Base-by-base conservation (phyloP, 1,140 invertebrate genomes). In the Heliconius hermathena region DNA sequence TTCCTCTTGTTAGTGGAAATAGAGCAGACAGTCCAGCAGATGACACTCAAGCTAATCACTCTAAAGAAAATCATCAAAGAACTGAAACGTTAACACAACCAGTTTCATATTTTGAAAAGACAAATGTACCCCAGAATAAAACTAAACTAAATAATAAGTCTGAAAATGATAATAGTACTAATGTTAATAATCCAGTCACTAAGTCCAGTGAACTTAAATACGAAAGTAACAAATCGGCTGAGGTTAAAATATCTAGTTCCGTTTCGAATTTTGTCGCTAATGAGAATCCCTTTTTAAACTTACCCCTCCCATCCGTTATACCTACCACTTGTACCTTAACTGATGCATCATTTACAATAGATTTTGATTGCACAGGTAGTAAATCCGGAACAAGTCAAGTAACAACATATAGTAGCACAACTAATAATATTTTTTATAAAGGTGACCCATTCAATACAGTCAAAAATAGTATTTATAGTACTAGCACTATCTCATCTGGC, bases 1-100 rank as follows among this genome's bases (percentile, higher is more conserved):
- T 97, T 85, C 97, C 97, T 2, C 90, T 97, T 18, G 97, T 97
- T 1, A 92, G 93, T 79, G 94, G 94, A 2, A 94, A 94, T 80
- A 89, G 94, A 82, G 94, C 94, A 20, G 94, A 95, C 71, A 95
- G 94, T 71, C 94, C 94, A 8, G 89, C 91, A 54, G 93, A 94
- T 76, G 93, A 94, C 74, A 66, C 84, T n/a, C 87, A 88, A 75
- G 86, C 79, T 74, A 57, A 84, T 20, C 87, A 82, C 81, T 72
- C 81, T 26, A 94, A 93, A 81, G 90, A 92, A 36, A 88, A 20
- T 74, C 86, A 74, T 81, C 82, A 86, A 77, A 85, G 89, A 81
- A 85, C 82, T 81, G 90, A 92, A 75, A 73, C 84, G 74, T 52
- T 81, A 46, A 41, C 86, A 18, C 86, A 88, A 84, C 74, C 83